Percentiles rank a stretch among this genome's conserved stretches.
These are phyloP conservation scores for Etheostoma cragini DNA, from an alignment of 2,113 vertebrate species.

Conservation along the genomic window DNA sequence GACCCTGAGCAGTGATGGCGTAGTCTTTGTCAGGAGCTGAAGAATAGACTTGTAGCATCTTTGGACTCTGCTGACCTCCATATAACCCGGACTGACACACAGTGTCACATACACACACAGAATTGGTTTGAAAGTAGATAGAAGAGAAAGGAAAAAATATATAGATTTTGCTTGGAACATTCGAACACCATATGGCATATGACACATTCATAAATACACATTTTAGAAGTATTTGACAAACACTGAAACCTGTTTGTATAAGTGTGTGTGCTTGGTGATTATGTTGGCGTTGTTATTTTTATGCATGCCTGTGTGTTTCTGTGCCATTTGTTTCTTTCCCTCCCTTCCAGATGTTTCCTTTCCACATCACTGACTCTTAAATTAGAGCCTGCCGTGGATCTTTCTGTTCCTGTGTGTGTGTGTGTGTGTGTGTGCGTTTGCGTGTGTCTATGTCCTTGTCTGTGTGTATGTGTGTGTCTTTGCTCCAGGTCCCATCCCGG, in stretches of 20 bases:
- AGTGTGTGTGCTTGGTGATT: slow-evolving; percentile 5
- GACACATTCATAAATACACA: slow-evolving; percentile 13
- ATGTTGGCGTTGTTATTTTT: slow-evolving; percentile 39
- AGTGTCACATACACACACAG: not conserved
- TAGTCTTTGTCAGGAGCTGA: slow-evolving; percentile 41
- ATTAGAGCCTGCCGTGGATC: slow-evolving; percentile 64
- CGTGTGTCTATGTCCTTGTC: slow-evolving; percentile 5
- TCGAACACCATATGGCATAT: slow-evolving; percentile 16
- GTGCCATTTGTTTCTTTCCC: slow-evolving; percentile 63
- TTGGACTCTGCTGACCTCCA: slow-evolving; percentile 46
- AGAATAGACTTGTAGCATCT: slow-evolving; percentile 23
- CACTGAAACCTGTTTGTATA: slow-evolving; percentile 5
- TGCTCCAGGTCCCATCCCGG: slow-evolving; percentile 71
- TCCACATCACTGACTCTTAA: slow-evolving; percentile 73
- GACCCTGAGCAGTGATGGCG: slow-evolving; percentile 42
- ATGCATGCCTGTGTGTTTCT: slow-evolving; percentile 29
- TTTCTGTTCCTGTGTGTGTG: slow-evolving; percentile 26
- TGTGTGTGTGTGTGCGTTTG: slow-evolving; percentile 15
- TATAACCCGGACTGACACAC: slow-evolving; percentile 19
- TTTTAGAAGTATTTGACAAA: slow-evolving; percentile 4
- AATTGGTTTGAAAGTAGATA: not conserved
- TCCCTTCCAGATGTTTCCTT: slow-evolving; percentile 78
- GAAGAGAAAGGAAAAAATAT: not conserved
- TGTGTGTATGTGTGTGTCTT: slow-evolving; percentile 32
- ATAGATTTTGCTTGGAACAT: not conserved